Conservation (phyloP, 2,113 vertebrate genomes). For the Chrysochloris asiatica region DNA sequence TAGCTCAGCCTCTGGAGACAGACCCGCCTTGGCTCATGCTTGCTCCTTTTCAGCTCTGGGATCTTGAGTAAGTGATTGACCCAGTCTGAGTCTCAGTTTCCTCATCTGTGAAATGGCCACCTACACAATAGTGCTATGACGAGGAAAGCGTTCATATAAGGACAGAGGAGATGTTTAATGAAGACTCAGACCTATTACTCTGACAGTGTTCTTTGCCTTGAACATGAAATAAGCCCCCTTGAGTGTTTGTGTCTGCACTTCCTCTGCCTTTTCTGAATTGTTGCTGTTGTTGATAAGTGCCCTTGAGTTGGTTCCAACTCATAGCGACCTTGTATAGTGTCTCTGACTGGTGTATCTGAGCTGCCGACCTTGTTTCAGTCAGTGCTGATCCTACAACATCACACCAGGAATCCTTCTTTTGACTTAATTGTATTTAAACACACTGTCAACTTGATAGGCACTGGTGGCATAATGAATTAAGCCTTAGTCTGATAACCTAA, state of each 20-base stretch:
- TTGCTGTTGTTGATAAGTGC: no score
- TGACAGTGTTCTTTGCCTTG: background rate
- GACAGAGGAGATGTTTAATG: background rate
- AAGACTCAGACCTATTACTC: background rate
- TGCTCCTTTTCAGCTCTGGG: background rate
- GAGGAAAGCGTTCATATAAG: background rate
- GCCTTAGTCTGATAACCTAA: no score
- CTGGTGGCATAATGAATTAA: no score
- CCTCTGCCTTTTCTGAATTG: background rate
- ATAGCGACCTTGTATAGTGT: no score
- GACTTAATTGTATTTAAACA: background rate
- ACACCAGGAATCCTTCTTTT: no score
- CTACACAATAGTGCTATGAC: background rate
- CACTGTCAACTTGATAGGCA: background rate
- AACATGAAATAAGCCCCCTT: background rate
- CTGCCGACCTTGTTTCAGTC: no score
- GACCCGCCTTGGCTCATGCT: background rate
- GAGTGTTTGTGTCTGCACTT: accelerated
- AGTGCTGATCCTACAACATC: no score
- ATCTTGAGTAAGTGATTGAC: background rate
- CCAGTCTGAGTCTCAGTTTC: background rate
- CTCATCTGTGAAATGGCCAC: background rate
- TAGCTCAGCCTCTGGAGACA: background rate
- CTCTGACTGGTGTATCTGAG: no score
- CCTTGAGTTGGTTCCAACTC: no score